phyloP scores from a whole-genome alignment of 1,140 invertebrate species.

The Drosophila fuyamai region DNA sequence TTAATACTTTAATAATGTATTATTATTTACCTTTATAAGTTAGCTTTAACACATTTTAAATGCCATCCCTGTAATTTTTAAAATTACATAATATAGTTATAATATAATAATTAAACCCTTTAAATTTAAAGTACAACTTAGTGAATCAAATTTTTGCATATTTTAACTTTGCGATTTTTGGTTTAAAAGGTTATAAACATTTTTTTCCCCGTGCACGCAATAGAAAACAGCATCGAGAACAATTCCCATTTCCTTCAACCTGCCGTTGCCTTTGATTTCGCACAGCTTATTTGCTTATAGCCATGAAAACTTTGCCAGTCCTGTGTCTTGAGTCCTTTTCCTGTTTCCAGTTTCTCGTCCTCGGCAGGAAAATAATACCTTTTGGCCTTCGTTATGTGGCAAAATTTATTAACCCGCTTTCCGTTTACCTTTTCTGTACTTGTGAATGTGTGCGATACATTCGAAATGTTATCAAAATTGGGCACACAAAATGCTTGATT shows the following conservation, averaged over 20 bases:
- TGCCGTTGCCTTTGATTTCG: constrained; percentile 68
- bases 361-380: constrained; percentile 18
- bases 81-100: too few species aligned
- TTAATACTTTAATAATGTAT: background rate
- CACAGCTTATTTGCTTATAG: constrained; percentile 78
- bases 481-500: constrained; percentile 65
- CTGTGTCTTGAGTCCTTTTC: constrained; percentile 30
- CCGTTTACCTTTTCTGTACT: constrained; percentile 12
- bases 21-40: background rate
- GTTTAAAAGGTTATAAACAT: too few species aligned
- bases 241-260: constrained; percentile 42
- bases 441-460: constrained; percentile 50
- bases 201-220: constrained; percentile 13
- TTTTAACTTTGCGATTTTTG: background rate
- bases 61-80: too few species aligned
- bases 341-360: constrained; percentile 19
- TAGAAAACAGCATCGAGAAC: constrained; percentile 38
- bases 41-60: too few species aligned
- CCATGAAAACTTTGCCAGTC: constrained; percentile 62
- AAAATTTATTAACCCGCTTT: constrained; percentile 75
- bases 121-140: too few species aligned
- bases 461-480: constrained; percentile 74
- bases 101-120: too few species aligned
- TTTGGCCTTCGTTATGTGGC: constrained; percentile 51
- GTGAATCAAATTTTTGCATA: background rate